These are phyloP conservation scores for Grallaria varia DNA, from an alignment of 2,113 vertebrate species.

Conservation along the genomic window DNA sequence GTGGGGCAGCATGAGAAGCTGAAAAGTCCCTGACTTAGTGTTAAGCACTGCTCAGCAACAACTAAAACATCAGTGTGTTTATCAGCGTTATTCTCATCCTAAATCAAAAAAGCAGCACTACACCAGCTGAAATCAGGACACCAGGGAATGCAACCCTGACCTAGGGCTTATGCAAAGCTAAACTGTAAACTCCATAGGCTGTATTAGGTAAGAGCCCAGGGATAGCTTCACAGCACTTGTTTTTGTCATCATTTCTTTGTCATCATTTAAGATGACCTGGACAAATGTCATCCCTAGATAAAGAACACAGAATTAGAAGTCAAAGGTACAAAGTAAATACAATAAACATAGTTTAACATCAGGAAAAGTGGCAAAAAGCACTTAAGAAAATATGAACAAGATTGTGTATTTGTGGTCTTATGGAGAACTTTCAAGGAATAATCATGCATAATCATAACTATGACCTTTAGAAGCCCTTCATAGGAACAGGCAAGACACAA, in stretches of 20 bases:
- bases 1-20: not conserved
- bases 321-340: not conserved
- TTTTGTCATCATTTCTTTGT: not conserved
- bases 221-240: not conserved
- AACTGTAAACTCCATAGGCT: not conserved
- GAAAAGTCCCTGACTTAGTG: not conserved
- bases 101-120: not conserved
- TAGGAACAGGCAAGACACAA: not conserved
- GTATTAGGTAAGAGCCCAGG: not conserved
- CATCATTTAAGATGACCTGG: not conserved
- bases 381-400: not conserved
- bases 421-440: not conserved
- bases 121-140: not conserved
- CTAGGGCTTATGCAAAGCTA: not conserved
- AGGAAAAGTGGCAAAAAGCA: not conserved
- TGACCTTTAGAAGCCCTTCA: not conserved
- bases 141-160: not conserved
- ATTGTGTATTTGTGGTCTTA: not conserved
- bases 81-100: not conserved
- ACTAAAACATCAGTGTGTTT: not conserved
- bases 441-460: not conserved
- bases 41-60: not conserved
- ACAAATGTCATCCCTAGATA: not conserved
- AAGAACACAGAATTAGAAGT: not conserved
- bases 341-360: not conserved